Percentiles rank a stretch among this genome's conserved stretches.
phyloP scores from a whole-genome alignment of 2,797 vertebrate species.

The Mormyrops boulengeri region DNA sequence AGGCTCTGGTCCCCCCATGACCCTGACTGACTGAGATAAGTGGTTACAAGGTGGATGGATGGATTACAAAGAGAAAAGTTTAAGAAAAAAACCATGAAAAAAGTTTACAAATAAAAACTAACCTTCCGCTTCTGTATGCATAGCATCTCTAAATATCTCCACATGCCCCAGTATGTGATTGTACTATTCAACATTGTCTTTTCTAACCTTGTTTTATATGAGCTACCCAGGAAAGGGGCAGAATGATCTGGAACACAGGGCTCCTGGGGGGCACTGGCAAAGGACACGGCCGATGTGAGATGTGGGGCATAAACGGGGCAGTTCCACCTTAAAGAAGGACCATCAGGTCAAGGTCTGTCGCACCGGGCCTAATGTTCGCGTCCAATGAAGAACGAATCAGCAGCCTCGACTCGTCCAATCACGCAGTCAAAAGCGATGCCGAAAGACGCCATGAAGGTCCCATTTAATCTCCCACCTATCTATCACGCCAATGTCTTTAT shows the following conservation, averaged over 20 bases:
- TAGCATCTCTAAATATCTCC: not conserved
- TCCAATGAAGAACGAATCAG: conserved; percentile 86
- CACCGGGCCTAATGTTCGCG: conserved; percentile 72
- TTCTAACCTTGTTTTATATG: not conserved
- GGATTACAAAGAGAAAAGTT: not conserved
- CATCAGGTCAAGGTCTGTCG: conserved; percentile 56
- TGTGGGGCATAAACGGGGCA: not conserved
- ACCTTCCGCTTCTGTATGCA: not conserved
- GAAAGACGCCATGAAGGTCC: conserved; percentile 87
- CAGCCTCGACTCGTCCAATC: conserved; percentile 71
- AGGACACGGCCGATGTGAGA: not conserved
- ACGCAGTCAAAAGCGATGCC: conserved; percentile 81
- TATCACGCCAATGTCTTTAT: conserved; percentile 79
- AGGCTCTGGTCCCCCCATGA: not conserved
- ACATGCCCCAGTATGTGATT: not conserved
- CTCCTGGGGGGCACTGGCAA: not conserved
- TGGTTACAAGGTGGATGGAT: not conserved
- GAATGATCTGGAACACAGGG: not conserved
- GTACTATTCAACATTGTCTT: not conserved
- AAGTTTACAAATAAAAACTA: not conserved
- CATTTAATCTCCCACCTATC: conserved; percentile 86
- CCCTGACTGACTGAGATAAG: not conserved
- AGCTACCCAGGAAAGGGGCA: not conserved
- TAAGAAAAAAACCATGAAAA: not conserved
- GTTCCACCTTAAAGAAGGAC: conserved; percentile 82